Percentiles rank a stretch among this genome's conserved stretches.
phyloP scores from a whole-genome alignment of 2,113 vertebrate genomes.

The Tragelaphus scriptus region DNA sequence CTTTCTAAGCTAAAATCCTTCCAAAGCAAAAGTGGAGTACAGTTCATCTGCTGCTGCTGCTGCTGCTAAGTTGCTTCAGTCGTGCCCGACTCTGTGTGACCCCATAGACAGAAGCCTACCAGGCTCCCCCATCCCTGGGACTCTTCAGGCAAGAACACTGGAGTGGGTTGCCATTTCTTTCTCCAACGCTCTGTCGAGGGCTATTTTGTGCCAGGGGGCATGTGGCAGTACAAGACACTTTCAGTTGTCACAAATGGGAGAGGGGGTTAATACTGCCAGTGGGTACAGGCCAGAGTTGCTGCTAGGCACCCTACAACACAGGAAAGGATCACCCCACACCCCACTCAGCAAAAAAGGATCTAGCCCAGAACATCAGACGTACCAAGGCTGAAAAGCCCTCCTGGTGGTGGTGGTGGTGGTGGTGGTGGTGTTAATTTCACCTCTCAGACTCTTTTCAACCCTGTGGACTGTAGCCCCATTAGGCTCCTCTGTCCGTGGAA shows the following conservation, averaged over 20 bases:
- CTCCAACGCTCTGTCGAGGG: too few species aligned
- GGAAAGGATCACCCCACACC: not conserved
- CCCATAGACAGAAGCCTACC: too few species aligned
- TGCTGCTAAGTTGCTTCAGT: too few species aligned
- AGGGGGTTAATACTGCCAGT: not conserved
- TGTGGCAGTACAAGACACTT: accelerated
- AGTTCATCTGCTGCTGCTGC: not conserved
- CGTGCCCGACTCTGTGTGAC: too few species aligned
- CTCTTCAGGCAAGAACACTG: too few species aligned
- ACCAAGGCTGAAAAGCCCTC: not conserved
- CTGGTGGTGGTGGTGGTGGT: too few species aligned
- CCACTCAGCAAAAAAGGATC: not conserved
- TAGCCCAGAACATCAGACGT: not conserved
- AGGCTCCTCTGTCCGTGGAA: not conserved
- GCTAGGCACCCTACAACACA: not conserved
- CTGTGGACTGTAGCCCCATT: too few species aligned
- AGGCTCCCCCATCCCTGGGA: too few species aligned
- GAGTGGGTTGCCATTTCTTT: too few species aligned
- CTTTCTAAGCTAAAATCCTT: not conserved
- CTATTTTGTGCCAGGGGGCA: too few species aligned
- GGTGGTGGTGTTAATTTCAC: not conserved
- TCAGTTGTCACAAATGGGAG: not conserved
- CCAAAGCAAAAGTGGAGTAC: not conserved
- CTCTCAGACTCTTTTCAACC: not conserved
- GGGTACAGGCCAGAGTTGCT: not conserved